These are phyloP conservation scores for Vanessa tameamea DNA, from an alignment of 1,140 invertebrate species.

Conservation along the genomic window DNA sequence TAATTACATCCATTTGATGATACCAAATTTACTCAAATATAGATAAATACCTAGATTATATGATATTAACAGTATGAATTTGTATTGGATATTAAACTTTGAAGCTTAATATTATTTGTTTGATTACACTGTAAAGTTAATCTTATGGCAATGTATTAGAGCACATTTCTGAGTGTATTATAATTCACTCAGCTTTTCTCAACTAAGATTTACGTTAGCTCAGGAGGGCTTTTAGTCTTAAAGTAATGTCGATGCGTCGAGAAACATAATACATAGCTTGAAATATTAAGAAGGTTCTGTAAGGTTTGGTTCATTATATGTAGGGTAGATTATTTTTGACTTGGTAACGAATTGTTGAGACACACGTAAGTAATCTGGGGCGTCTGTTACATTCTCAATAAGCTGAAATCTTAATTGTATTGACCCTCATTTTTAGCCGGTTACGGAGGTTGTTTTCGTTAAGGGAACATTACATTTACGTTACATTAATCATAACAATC, in stretches of 20 bases:
- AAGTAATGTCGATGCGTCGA: conserved; percentile 25
- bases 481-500: too few species aligned
- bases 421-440: too few species aligned
- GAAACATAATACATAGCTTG: neutral
- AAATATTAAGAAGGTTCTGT: neutral
- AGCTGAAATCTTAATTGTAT: too few species aligned
- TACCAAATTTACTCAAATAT: too few species aligned
- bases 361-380: too few species aligned
- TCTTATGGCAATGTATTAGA: neutral
- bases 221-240: conserved; percentile 38
- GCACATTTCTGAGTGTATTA: neutral
- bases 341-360: too few species aligned
- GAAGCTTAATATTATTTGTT: neutral
- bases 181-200: conserved; percentile 17
- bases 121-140: neutral
- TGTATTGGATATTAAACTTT: neutral
- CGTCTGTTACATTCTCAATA: too few species aligned
- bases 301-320: neutral
- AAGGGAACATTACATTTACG: too few species aligned
- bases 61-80: too few species aligned
- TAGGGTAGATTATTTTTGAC: neutral
- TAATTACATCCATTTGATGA: too few species aligned
- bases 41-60: too few species aligned
- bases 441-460: too few species aligned
- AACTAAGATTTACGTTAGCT: conserved; percentile 40